Evolutionary conservation across 2,113 vertebrate species (phyloP).

Genomic region (Cardinalis cardinalis): DNA sequence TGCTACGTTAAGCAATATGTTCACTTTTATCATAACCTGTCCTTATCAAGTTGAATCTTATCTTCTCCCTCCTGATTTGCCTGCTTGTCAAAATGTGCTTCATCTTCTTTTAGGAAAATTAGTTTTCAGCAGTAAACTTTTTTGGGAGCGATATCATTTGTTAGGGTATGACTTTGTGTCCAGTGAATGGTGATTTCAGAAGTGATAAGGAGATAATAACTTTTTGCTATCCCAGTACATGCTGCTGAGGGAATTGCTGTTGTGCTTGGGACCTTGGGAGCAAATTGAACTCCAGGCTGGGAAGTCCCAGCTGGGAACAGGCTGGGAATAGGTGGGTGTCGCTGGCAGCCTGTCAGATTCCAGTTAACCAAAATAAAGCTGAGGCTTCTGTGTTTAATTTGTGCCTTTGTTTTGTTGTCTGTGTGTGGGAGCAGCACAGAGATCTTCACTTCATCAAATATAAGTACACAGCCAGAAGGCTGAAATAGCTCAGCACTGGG

Average conservation of each 20-base stretch:
- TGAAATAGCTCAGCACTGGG: neutral
- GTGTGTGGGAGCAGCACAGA: neutral
- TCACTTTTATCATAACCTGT: slow-evolving; percentile 32
- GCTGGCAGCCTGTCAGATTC: neutral
- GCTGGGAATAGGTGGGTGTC: neutral
- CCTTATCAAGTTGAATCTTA: slow-evolving; percentile 20
- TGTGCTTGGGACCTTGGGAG: neutral
- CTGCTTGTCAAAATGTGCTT: slow-evolving; percentile 3
- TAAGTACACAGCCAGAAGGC: neutral
- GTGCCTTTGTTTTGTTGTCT: neutral
- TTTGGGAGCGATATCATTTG: neutral
- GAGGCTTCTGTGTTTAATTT: neutral
- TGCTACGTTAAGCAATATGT: slow-evolving; percentile 14
- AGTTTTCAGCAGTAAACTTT: neutral
- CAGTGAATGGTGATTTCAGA: neutral
- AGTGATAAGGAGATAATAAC: neutral
- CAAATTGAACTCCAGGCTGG: neutral
- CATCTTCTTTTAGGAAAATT: slow-evolving; percentile 12
- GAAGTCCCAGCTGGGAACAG: neutral
- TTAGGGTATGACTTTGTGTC: neutral
- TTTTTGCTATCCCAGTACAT: neutral
- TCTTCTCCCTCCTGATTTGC: neutral
- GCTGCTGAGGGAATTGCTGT: neutral
- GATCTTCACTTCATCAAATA: neutral
- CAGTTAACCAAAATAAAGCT: neutral